These are phyloP conservation scores for Nothoprocta pentlandii DNA, from an alignment of 2,113 vertebrate species.

Conservation along the genomic window DNA sequence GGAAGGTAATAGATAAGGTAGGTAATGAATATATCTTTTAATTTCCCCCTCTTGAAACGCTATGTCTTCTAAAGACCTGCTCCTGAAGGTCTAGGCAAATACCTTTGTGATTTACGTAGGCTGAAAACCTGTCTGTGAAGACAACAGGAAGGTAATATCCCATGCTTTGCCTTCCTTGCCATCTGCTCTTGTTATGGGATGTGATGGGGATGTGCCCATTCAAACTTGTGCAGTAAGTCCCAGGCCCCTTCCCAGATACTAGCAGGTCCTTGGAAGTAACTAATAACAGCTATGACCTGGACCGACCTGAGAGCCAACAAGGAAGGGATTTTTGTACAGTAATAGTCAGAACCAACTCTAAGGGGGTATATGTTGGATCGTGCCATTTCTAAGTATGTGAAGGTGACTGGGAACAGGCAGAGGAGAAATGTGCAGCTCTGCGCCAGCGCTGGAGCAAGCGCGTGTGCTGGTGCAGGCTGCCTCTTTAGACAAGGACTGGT, in stretches of 20 bases:
- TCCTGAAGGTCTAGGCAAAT: background rate
- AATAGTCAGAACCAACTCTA: background rate
- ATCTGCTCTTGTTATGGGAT: background rate
- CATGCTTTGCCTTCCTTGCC: background rate
- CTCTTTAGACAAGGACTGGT: background rate
- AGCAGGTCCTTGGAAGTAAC: background rate
- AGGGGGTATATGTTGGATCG: background rate
- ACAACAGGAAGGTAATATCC: background rate
- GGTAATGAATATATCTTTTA: too few relatives aligned
- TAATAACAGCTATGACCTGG: background rate
- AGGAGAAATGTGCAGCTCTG: background rate
- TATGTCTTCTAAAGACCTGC: background rate
- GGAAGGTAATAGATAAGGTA: background rate
- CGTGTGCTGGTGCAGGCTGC: background rate
- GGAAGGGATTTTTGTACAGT: background rate
- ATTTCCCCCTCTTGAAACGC: too few relatives aligned
- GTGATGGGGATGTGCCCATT: rapidly evolving
- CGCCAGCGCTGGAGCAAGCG: background rate
- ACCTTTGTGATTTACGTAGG: background rate
- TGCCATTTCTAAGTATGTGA: background rate
- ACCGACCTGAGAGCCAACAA: background rate
- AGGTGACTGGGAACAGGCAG: background rate
- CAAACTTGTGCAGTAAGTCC: background rate
- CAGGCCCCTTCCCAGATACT: background rate
- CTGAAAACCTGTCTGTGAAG: background rate